A percentile compares a stretch with the other conserved stretches of the same genome.
Conservation (phyloP, 2,113 vertebrate species). For the Caretta caretta region DNA sequence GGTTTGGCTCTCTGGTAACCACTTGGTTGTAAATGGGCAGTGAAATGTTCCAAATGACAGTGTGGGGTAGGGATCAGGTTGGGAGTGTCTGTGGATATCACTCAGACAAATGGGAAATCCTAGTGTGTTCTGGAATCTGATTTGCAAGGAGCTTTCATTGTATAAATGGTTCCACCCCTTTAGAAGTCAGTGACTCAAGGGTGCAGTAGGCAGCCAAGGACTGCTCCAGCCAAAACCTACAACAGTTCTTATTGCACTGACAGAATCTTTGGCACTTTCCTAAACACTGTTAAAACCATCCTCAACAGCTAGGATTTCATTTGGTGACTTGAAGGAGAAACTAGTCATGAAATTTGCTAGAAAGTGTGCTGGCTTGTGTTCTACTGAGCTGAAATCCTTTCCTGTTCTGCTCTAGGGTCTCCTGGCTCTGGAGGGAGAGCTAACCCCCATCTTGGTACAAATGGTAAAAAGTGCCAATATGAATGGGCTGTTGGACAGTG, state of each 20-base stretch:
- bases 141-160: not conserved
- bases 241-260: not conserved
- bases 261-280: not conserved
- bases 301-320: not conserved
- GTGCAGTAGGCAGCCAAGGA: not conserved
- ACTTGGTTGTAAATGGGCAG: not conserved
- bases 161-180: not conserved
- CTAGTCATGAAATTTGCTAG: not conserved
- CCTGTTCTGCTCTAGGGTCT: slow-evolving; percentile 85
- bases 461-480: slow-evolving; percentile 99
- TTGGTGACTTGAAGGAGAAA: not conserved
- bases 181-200: not conserved
- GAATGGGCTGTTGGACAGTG: slow-evolving; percentile 97
- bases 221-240: not conserved
- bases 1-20: not conserved
- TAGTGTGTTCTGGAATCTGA: not conserved
- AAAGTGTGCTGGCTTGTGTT: not conserved
- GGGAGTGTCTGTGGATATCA: not conserved
- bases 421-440: slow-evolving; percentile 95
- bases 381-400: not conserved
- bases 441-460: slow-evolving; percentile 98
- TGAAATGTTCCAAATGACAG: not conserved
- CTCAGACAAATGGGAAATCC: not conserved
- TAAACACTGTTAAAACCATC: not conserved
- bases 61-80: not conserved